Base-by-base conservation (phyloP, 1,140 invertebrate species). In the Drosophila sp. region DNA sequence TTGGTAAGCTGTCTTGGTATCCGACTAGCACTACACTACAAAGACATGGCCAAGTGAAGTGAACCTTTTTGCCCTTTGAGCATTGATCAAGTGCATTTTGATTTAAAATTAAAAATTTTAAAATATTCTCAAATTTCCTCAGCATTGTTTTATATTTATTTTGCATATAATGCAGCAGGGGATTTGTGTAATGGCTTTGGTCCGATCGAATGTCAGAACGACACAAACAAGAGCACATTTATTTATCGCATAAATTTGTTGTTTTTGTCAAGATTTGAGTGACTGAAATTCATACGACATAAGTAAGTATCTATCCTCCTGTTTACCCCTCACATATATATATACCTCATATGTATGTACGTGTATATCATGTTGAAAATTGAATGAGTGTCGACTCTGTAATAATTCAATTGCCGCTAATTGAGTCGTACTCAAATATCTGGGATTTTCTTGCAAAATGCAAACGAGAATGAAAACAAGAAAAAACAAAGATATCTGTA, bases 401-500 rank as follows among this genome's bases (percentile, higher is more conserved):
- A 89, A 89, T 89, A 90, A 89, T 90, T 90, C 84, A 89, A 89
- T 89, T 89, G 84, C 50, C 80, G 44, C 85, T 72, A 89, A 89
- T 89, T 89, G 84, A 89, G 85, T 68, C 77, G 73, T 62, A 83
- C 84, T 77, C 72, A 72, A 72, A 70, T 66, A 50, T 78, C 80
- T 89, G 76, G 72, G 70, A 84, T 87, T 87, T 89, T 89, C 84
- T 77, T 70, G 54, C 61, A 54, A 44, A 54, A 27, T 70, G 41
- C 57, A 38, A 67, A 62, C 65, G 72, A 44, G 35, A 67, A 58
- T 63, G 72, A 57, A 44, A 66, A 65, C 62, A 75, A 32, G 40
- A 56, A 25, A 67, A 47, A 17, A 66, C 17, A 25, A 66, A 67
- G 58, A 75, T 60, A 41, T 47, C 17, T 17, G 17, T 17, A 44